Conservation (phyloP, 92 coral and sea anemone genomes). For the Bergia sp. region DNA sequence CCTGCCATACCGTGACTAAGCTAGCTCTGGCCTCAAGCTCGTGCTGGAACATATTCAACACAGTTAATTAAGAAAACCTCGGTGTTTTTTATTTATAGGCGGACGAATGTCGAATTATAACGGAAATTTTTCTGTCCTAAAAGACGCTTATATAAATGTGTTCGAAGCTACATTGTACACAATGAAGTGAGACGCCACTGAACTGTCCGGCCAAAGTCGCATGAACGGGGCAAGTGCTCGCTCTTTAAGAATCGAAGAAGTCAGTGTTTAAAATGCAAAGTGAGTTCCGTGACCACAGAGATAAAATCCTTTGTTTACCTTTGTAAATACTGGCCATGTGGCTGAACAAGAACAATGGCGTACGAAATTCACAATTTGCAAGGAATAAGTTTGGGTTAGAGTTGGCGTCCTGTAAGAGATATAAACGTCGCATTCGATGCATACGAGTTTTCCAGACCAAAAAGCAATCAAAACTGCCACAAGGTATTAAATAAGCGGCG, state of each 20-base stretch:
- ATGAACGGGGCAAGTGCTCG: background rate
- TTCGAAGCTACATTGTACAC: background rate
- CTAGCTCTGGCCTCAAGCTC: background rate
- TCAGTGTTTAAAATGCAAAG: background rate
- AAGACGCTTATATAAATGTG: background rate
- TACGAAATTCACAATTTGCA: background rate
- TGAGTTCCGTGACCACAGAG: background rate
- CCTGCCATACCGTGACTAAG: background rate
- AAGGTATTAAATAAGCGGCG: background rate
- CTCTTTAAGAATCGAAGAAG: background rate
- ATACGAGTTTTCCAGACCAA: background rate
- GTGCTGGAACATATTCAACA: background rate
- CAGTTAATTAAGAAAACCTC: background rate
- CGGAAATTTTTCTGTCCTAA: background rate
- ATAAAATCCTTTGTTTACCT: slow-evolving; percentile 23
- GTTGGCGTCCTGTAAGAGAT: background rate
- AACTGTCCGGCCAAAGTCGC: background rate
- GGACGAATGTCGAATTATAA: background rate
- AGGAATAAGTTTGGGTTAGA: background rate
- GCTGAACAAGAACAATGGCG: slow-evolving; percentile 26
- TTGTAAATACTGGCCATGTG: slow-evolving; percentile 19
- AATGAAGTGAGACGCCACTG: background rate
- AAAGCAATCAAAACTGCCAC: background rate
- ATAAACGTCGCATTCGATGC: background rate
- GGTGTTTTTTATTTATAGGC: background rate